Base-by-base conservation (phyloP, 2,888 invertebrate species). In the Sphinx pinastri region DNA sequence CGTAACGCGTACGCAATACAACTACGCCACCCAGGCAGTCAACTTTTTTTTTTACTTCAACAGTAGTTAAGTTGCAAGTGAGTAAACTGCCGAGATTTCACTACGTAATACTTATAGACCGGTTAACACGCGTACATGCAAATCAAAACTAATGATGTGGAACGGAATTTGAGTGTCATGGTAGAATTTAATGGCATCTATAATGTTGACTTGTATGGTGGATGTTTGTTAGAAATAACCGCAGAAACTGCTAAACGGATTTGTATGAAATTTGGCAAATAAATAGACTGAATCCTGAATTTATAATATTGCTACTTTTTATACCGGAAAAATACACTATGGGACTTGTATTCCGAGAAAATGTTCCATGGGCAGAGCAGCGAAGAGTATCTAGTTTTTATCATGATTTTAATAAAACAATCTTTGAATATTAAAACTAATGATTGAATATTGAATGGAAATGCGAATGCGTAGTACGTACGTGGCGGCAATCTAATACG, bases 161-260 rank as follows among this genome's bases (percentile, higher is more conserved):
- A 31, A 31, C 31, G 38, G 38, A 59, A 59, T 59, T 59, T 59
- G 58, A 59, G 14, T 38, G 58, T 59, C 58, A 59, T 59, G 11
- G 31, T 13, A 8, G 38, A 13, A 38, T 59, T 59, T 59, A 38
- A 59, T 58, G 31, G 12, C 13, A 10, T 52, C 25, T 25, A 25
- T 25, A n/a, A n/a, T n/a, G n/a, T n/a, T n/a, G n/a, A n/a, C n/a
- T n/a, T n/a, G n/a, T 25, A 2, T 25, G 25, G 25, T 25, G 25
- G 25, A 25, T 25, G 25, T 25, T 25, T 25, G 25, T 25, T 25
- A 25, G 25, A 25, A 25, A 25, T 25, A 25, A 25, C 1, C 25
- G 25, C 2, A 25, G 25, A 38, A 38, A 51, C 10, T 12, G 12
- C 51, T 51, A 5, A 4, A 51, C 14, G 14, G 10, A 51, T 51